phyloP scores from a whole-genome alignment of 1,140 invertebrate species.

The Euwallacea similis region DNA sequence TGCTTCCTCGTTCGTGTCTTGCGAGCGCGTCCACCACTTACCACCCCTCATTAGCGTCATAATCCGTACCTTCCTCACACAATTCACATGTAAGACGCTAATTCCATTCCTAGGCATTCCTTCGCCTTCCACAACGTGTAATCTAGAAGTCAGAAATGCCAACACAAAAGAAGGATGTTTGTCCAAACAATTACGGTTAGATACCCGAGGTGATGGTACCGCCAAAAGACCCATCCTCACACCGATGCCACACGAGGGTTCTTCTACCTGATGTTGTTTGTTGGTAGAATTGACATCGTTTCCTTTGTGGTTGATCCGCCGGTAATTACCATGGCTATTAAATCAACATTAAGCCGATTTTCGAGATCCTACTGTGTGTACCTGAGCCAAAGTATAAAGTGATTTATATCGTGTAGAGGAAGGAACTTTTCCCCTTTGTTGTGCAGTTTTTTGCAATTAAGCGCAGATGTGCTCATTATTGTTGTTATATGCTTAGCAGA shows the following conservation, averaged over 20 bases:
- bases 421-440: background rate
- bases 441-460: background rate
- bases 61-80: no score
- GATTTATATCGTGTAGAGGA: background rate
- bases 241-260: background rate
- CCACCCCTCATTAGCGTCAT: no score
- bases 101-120: no score
- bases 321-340: slow-evolving; percentile 10
- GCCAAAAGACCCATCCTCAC: slow-evolving; percentile 4
- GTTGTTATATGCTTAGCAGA: background rate
- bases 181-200: slow-evolving; percentile 1
- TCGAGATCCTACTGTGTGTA: background rate
- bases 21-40: no score
- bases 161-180: slow-evolving; percentile 2
- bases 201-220: slow-evolving; percentile 5
- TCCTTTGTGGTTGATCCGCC: slow-evolving; percentile 6
- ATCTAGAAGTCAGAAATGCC: no score
- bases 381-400: background rate
- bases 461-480: background rate
- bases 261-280: background rate
- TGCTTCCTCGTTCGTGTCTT: no score
- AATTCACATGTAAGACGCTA: no score
- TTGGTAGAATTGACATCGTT: slow-evolving; percentile 9
- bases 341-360: slow-evolving; percentile 10
- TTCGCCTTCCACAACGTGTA: no score